Percentiles rank a stretch among this genome's conserved stretches.
phyloP scores from a whole-genome alignment of 2,888 invertebrate species.

The Phortica magna region DNA sequence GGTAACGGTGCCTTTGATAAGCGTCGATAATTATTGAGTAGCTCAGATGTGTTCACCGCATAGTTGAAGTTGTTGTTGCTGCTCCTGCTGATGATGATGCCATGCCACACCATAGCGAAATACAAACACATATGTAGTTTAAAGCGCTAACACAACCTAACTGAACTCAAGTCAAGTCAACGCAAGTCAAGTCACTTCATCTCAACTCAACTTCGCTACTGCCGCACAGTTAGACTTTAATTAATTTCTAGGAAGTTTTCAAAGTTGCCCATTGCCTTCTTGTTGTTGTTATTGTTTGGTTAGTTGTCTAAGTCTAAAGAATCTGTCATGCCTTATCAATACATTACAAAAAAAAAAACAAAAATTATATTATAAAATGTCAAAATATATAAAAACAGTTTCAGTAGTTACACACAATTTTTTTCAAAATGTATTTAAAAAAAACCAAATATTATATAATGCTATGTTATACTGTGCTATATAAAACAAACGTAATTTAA shows the following conservation, averaged over 20 bases:
- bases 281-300: constrained; percentile 66
- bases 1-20: constrained; percentile 73
- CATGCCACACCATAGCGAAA: constrained; percentile 8
- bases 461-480: too few relatives aligned
- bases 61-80: constrained; percentile 11
- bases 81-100: constrained; percentile 32
- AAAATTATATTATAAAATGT: too few relatives aligned
- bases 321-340: not conserved
- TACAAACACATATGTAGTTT: not conserved
- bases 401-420: too few relatives aligned
- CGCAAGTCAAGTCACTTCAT: not conserved
- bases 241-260: constrained; percentile 70
- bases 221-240: constrained; percentile 61
- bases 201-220: not conserved
- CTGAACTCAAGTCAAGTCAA: too few relatives aligned
- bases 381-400: too few relatives aligned
- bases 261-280: not conserved
- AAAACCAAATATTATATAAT: too few relatives aligned
- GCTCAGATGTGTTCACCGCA: constrained; percentile 25
- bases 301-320: constrained; percentile 24
- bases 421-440: too few relatives aligned
- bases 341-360: too few relatives aligned
- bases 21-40: constrained; percentile 75
- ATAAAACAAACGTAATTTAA: too few relatives aligned
- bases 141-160: too few relatives aligned